Conservation (phyloP, 2,113 vertebrate species). For the Ondatra zibethicus region DNA sequence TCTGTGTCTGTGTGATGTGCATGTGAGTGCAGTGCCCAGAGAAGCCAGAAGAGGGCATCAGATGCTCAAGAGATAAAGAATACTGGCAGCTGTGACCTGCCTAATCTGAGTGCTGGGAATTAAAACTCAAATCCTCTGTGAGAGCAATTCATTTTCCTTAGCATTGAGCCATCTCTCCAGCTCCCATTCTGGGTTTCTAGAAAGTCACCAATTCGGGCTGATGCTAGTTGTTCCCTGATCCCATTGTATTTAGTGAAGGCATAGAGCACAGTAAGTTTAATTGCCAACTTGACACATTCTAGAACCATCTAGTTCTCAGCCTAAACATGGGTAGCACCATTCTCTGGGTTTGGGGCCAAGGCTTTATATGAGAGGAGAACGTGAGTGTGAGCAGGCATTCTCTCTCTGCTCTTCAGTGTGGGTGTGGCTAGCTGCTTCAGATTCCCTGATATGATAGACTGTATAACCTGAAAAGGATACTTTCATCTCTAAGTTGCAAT, state of each 20-base stretch:
- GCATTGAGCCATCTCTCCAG: not conserved
- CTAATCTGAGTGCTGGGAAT: not conserved
- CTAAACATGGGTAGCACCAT: not conserved
- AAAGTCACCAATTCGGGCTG: not conserved
- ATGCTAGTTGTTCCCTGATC: not conserved
- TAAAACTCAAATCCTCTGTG: not conserved
- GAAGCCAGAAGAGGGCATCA: not conserved
- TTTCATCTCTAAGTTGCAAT: not conserved
- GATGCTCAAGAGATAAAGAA: not conserved
- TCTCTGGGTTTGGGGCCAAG: not conserved
- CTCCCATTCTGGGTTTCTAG: not conserved
- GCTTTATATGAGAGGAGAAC: not conserved
- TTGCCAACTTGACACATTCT: not conserved
- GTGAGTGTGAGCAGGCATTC: no score
- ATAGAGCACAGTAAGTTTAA: no score
- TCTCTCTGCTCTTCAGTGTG: no score
- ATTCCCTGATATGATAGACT: not conserved
- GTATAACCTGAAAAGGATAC: not conserved
- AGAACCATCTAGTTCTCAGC: not conserved
- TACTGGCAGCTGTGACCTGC: no score
- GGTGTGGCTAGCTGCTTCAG: not conserved
- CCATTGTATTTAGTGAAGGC: not conserved
- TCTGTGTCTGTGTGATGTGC: not conserved
- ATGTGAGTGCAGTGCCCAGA: not conserved
- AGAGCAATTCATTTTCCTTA: not conserved